phyloP scores from a whole-genome alignment of 2,888 invertebrate species.

The Acutogordius australiensis region DNA sequence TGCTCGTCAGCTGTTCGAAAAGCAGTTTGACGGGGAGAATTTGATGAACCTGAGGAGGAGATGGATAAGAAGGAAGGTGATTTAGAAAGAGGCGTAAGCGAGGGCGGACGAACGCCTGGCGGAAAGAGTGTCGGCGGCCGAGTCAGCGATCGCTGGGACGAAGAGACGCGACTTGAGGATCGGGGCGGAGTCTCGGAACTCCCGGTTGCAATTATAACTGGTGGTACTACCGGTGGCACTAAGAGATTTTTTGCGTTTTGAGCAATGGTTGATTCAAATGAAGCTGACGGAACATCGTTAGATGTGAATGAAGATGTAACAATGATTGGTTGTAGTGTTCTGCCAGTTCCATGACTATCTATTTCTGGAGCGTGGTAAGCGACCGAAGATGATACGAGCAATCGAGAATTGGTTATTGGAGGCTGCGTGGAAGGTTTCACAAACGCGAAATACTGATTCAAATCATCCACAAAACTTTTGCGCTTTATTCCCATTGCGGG shows the following conservation, averaged over 20 bases:
- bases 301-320: too few species aligned
- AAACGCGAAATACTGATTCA: background rate
- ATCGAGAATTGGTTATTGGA: background rate
- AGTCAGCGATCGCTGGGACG: background rate
- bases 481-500: too few species aligned
- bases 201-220: too few species aligned
- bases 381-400: background rate
- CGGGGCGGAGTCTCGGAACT: background rate
- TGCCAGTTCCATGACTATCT: background rate
- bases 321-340: background rate
- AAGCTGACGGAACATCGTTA: too few species aligned
- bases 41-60: background rate
- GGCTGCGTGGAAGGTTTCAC: background rate
- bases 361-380: too few species aligned
- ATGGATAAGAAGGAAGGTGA: background rate
- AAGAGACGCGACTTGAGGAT: background rate
- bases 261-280: background rate
- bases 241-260: background rate
- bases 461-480: background rate
- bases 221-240: background rate
- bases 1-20: too few species aligned
- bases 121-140: background rate
- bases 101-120: background rate
- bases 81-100: background rate
- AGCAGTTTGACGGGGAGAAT: too few species aligned